Evolutionary conservation across 2,888 invertebrate genomes (phyloP), one percentile per base, ranked within the genome.

Genomic region (Lithophane leautieri): DNA sequence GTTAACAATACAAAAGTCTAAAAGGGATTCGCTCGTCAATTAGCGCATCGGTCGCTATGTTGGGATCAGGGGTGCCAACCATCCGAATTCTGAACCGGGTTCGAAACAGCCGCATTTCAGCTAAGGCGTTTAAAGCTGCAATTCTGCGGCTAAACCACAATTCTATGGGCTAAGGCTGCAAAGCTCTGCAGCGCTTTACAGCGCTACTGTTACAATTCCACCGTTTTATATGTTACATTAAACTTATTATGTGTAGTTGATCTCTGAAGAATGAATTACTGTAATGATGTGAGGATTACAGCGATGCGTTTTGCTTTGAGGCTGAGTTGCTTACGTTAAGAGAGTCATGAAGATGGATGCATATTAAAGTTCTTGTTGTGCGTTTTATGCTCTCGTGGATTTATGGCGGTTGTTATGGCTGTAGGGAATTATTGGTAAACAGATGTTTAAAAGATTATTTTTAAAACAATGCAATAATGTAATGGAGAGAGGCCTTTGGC

Each of bases 61-160:
- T 83, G 79, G 42, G 67, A 76, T 74, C 83, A 83, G 81, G 81
- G 87, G 79, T 87, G 87, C 83, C 86, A 85, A 85, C 86, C 76
- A 70, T 83, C 56, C 71, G 74, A 81, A 87, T 82, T 87, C 73
- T 52, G 67, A 73, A 52, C 69, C 19, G 78, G 76, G 68, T 82
- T 85, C 85, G 76, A 65, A 85, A 76, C 79, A 76, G 83, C 77
- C 81, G 77, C 72, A 85, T 79, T 78, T 79, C 65, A 40, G 47
- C 78, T 81, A 85, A 85, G 86, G 87, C 87, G 72, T 85, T 86
- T 86, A 87, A 81, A 78, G 86, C 87, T 85, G 87, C 87, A 87
- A 86, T 87, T 83, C 74, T 79, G 86, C 61, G 79, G 83, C 74
- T 85, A 73, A 86, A 87, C 87, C 86, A 70, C 86, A 86, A 85